Percentiles rank a stretch among this genome's conserved stretches.
Conservation (phyloP, 2,797 vertebrate species). For the Calcarius lapponicus region DNA sequence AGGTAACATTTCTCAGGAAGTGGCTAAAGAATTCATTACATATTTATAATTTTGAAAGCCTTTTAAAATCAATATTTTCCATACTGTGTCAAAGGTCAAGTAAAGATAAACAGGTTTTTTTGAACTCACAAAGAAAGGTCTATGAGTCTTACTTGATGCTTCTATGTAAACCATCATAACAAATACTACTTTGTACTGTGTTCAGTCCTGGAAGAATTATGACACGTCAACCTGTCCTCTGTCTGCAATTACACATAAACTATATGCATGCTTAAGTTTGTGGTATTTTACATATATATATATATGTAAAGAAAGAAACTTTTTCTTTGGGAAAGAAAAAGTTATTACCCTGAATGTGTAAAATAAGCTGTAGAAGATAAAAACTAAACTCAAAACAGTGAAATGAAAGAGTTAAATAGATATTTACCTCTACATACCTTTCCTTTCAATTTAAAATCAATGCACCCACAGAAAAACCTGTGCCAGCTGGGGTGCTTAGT, state of each 20-base stretch:
- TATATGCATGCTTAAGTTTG: background rate
- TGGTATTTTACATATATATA: too few relatives aligned
- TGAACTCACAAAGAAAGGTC: background rate
- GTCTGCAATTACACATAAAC: slow-evolving; percentile 5
- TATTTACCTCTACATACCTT: slow-evolving; percentile 58
- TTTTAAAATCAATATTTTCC: slow-evolving; percentile 6
- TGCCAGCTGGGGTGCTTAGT: background rate
- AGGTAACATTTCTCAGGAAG: background rate
- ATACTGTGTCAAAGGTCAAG: background rate
- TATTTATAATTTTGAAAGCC: background rate
- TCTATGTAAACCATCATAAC: background rate
- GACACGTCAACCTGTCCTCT: slow-evolving; percentile 3
- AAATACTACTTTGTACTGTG: background rate
- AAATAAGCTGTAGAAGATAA: background rate
- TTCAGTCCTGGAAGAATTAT: background rate
- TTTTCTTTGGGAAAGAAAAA: background rate
- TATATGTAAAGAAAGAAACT: background rate
- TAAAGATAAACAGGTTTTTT: background rate
- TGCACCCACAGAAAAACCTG: slow-evolving; percentile 8
- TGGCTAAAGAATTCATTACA: background rate
- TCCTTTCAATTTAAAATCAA: slow-evolving; percentile 59
- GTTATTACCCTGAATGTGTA: background rate
- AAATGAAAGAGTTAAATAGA: slow-evolving; percentile 43
- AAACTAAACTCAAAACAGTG: background rate
- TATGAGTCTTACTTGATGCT: background rate